These are phyloP conservation scores for Varanus komodoensis DNA, from an alignment of 2,113 vertebrate genomes.

Conservation along the genomic window DNA sequence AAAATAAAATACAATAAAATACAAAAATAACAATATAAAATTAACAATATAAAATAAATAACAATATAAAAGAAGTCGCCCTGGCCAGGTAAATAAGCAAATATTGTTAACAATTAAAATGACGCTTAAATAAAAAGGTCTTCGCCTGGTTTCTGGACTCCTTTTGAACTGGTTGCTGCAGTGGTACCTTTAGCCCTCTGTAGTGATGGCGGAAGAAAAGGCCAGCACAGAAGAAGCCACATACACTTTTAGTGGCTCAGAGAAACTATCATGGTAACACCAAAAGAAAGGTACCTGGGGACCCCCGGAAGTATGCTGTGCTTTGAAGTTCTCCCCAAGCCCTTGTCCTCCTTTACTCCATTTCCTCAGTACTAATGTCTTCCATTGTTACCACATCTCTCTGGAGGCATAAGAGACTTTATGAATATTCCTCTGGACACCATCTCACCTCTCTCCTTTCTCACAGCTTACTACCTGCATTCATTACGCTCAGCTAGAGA, in stretches of 20 bases:
- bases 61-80: too few relatives aligned
- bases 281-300: background rate
- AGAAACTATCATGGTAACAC: background rate
- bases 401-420: background rate
- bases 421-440: background rate
- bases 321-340: background rate
- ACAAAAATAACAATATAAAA: too few relatives aligned
- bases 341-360: background rate
- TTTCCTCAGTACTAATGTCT: background rate
- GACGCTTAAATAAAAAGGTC: too few relatives aligned
- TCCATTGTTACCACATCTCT: background rate
- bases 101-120: too few relatives aligned
- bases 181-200: background rate
- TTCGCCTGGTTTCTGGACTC: too few relatives aligned
- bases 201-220: background rate
- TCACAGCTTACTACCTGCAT: background rate
- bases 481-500: accelerated
- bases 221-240: background rate
- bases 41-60: too few relatives aligned
- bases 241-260: too few relatives aligned
- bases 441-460: too few relatives aligned
- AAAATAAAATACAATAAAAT: too few relatives aligned
- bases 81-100: too few relatives aligned
- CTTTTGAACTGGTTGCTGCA: background rate
- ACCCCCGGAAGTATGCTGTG: too few relatives aligned